Evolutionary conservation across 1,140 invertebrate genomes (phyloP), one percentile per base, ranked within the genome.

Genomic region (Leucophenga varia): DNA sequence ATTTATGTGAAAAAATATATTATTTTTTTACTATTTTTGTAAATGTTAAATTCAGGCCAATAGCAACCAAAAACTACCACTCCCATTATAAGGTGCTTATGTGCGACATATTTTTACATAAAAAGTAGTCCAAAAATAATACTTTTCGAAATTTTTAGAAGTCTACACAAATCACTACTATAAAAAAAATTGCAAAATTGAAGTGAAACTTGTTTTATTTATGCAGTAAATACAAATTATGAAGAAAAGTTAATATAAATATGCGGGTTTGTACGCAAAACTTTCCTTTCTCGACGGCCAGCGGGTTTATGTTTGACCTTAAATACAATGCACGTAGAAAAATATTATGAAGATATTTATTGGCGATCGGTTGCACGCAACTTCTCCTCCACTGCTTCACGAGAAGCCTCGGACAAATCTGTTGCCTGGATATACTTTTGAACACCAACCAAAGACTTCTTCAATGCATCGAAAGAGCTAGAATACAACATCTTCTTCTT

Each of bases 401-500:
- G 86, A 48, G 90, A 91, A 57, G 91, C 90, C 81, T 93, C 91
- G 54, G 91, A 91, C 65, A 91, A 81, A 76, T 95, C 91, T 64
- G 91, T 95, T 65, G 91, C 91, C 80, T 98, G 95, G 77, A 97
- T 92, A 81, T 95, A 95, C 81, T 95, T 95, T 79, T 94, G 92
- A 63, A 97, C 89, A 67, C 95, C 95, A 52, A 94, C 90, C 67
- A 97, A 81, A 50, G 93, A 92, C 76, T 95, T 94, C 81, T 95
- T 96, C 61, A 97, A 80, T 60, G 93, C 93, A 78, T 95, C 93
- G 74, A 96, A 97, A 67, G 92, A 95, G 82, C 91, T 88, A 55
- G 95, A 95, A 81, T 97, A 97, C 83, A 97, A 88, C 94, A 97
- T 97, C 87, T 97, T 97, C 89, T 96, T 95, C 84, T 96, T 97